phyloP scores from a whole-genome alignment of 2,888 invertebrate species.

The Agriotes lineatus region DNA sequence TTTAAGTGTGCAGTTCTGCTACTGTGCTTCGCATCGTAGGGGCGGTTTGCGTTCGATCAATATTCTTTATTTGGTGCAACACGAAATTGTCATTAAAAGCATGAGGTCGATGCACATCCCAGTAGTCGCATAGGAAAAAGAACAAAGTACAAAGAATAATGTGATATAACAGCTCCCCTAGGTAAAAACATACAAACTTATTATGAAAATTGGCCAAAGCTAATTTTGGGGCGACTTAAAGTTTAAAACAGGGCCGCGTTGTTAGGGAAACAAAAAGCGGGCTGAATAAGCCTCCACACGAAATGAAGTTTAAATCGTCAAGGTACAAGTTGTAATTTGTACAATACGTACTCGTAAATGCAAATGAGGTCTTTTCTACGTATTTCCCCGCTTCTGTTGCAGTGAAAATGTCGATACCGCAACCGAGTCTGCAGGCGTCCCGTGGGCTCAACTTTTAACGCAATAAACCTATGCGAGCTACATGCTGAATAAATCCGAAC shows the following conservation, averaged over 20 bases:
- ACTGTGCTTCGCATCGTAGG: no score
- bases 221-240: slow-evolving; percentile 42
- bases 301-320: slow-evolving; percentile 36
- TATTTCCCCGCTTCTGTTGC: slow-evolving; percentile 32
- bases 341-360: slow-evolving; percentile 41
- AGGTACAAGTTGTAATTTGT: slow-evolving; percentile 35
- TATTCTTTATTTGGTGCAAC: neutral
- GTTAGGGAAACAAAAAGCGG: slow-evolving; percentile 26
- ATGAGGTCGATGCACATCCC: neutral
- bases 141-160: slow-evolving; percentile 11
- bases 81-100: neutral
- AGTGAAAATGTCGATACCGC: slow-evolving; percentile 37
- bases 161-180: slow-evolving; percentile 14
- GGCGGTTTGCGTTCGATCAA: neutral
- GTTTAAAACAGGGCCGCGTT: slow-evolving; percentile 34
- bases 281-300: slow-evolving; percentile 21
- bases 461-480: slow-evolving; percentile 54
- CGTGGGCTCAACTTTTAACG: slow-evolving; percentile 48
- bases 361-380: slow-evolving; percentile 35
- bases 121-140: neutral
- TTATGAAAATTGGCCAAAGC: slow-evolving; percentile 44
- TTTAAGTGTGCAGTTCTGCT: no score
- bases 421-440: slow-evolving; percentile 34
- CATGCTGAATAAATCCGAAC: slow-evolving; percentile 55
- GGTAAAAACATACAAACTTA: slow-evolving; percentile 26